Evolutionary conservation across 2,113 vertebrate genomes (phyloP).

Genomic region (Egretta garzetta): DNA sequence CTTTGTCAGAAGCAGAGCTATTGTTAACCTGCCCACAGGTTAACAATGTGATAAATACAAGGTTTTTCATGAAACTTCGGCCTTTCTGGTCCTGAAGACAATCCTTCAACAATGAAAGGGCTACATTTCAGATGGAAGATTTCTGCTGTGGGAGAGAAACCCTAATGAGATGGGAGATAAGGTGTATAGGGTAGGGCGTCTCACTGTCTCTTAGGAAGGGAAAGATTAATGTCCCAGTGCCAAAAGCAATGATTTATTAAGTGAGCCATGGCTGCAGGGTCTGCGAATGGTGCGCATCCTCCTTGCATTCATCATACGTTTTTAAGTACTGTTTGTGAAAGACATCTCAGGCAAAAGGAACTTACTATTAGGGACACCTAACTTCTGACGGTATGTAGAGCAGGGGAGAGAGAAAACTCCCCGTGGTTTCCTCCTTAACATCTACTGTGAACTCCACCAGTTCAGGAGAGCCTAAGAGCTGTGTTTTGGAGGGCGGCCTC

Average conservation of each 20-base stretch:
- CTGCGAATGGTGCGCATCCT: neutral
- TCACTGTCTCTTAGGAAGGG: neutral
- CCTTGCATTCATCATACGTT: neutral
- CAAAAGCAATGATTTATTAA: conserved; percentile 52
- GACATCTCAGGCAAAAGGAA: conserved; percentile 29
- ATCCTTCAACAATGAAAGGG: neutral
- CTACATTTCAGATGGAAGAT: neutral
- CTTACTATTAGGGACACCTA: conserved; percentile 19
- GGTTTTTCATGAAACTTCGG: neutral
- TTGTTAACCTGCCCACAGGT: neutral
- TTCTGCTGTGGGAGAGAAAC: neutral
- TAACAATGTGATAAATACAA: neutral
- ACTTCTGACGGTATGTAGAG: conserved; percentile 26
- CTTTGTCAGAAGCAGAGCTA: neutral
- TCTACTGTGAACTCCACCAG: neutral
- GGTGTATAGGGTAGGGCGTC: neutral
- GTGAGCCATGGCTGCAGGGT: conserved; percentile 12
- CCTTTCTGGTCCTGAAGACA: neutral
- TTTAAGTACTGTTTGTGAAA: conserved; percentile 44
- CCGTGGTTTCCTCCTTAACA: neutral
- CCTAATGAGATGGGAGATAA: neutral
- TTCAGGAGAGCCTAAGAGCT: neutral
- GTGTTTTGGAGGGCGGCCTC: neutral
- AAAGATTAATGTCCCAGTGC: neutral
- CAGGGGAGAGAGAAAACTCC: neutral